phyloP scores from a whole-genome alignment of 2,888 invertebrate genomes.

The Heliconius aoede region DNA sequence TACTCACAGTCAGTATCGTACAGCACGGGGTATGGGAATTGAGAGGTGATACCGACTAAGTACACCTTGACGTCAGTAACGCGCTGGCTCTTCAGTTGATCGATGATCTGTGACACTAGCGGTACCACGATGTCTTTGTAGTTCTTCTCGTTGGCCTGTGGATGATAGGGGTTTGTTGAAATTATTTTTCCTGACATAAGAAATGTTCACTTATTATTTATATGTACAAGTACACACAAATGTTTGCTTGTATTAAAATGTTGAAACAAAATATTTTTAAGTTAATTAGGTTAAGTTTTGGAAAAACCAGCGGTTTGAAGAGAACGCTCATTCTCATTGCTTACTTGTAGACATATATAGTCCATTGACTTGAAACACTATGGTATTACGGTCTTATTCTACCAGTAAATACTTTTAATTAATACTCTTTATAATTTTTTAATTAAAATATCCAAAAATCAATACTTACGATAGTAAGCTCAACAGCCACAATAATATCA shows the following conservation, averaged over 20 bases:
- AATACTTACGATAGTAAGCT: slow-evolving; percentile 75
- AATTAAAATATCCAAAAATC: background rate
- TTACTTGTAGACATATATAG: too few relatives aligned
- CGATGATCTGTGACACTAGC: slow-evolving; percentile 83
- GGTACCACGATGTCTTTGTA: slow-evolving; percentile 86
- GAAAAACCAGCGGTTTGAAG: too few relatives aligned
- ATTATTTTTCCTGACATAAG: too few relatives aligned
- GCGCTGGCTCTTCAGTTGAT: slow-evolving; percentile 83
- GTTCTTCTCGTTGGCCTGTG: slow-evolving; percentile 83
- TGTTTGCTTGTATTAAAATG: too few relatives aligned
- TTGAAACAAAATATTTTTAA: too few relatives aligned
- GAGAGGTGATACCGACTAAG: slow-evolving; percentile 84
- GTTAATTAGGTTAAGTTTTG: too few relatives aligned
- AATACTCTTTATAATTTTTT: background rate
- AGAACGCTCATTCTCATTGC: too few relatives aligned
- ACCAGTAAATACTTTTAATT: background rate
- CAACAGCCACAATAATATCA: slow-evolving; percentile 91
- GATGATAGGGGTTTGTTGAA: background rate
- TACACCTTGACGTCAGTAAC: slow-evolving; percentile 76
- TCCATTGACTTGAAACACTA: too few relatives aligned
- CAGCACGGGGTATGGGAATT: slow-evolving; percentile 72
- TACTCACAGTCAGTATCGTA: slow-evolving; percentile 77
- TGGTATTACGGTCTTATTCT: background rate
- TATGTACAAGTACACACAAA: too few relatives aligned
- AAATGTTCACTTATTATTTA: too few relatives aligned